Evolutionary conservation across 1,140 invertebrate genomes (phyloP), one percentile per base, ranked within the genome.

Genomic region (Bombus balteatus): DNA sequence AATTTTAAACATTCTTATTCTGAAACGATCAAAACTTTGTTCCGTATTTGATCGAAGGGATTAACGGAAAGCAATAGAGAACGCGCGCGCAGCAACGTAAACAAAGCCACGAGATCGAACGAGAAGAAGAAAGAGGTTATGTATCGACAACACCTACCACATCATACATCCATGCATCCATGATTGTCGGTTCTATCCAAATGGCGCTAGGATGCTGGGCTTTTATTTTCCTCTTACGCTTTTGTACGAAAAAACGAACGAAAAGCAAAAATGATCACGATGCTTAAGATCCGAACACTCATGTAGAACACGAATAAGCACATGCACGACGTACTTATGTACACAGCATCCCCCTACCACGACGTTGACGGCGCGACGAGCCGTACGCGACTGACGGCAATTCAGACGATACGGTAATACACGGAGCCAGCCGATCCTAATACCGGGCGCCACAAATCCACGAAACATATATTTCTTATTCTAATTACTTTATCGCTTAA

Each of bases 91-190:
- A 65, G 65, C 65, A 80, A 80, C 81, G 85, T 91, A 91, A 91
- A 91, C 90, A 91, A 91, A 91, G 68, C 86, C 90, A 90, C 90
- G 90, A 90, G 86, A 90, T 90, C 79, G 81, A 80, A 83, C 70
- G n/a, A 25, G 25, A 28, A 73, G 43, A 73, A 66, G 65, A 82
- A 65, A 83, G 59, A 83, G 43, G 53, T 86, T 88, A 76, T 37
- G 78, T 90, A 62, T 80, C 39, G 65, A 66, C 39, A 37, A n/a
- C 82, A 92, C 93, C 76, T 94, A 94, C 94, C 94, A 94, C 93
- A 79, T 94, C 94, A 90, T 94, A 94, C 92, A 95, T 95, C 94
- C 94, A 95, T 78, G 94, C 88, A 79, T 95, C 94, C 94, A 95
- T 95, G 89, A 91, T 87, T 41, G 68, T 74, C 62, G 34, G 68